phyloP scores from a whole-genome alignment of 2,113 vertebrate genomes.

The Chaetodon auriga region DNA sequence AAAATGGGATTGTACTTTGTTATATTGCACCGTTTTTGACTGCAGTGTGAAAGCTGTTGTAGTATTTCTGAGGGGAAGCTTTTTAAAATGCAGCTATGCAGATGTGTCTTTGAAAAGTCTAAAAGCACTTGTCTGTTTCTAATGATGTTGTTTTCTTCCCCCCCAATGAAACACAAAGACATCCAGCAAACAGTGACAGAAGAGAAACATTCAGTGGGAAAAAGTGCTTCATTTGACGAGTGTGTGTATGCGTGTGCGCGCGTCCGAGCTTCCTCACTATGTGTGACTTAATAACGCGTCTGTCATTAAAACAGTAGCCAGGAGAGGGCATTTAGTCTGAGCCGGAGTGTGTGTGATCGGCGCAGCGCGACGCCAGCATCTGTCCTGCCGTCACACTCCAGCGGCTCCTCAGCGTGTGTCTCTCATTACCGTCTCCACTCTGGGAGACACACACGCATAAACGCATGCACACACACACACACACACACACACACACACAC shows the following conservation, averaged over 20 bases:
- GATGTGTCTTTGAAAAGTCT: not conserved
- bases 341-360: conserved; percentile 63
- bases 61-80: not conserved
- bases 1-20: not conserved
- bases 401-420: conserved; percentile 44
- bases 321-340: conserved; percentile 68
- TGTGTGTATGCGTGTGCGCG: not conserved
- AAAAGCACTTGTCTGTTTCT: conserved; percentile 24
- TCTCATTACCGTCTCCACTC: conserved; percentile 63
- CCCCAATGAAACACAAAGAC: not conserved
- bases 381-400: conserved; percentile 72
- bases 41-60: not conserved
- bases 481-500: conserved; percentile 38
- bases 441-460: conserved; percentile 30
- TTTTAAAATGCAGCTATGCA: conserved; percentile 7
- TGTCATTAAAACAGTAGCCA: conserved; percentile 61
- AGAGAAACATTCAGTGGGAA: not conserved
- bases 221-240: not conserved
- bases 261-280: conserved; percentile 8
- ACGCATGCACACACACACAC: conserved; percentile 10
- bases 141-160: conserved; percentile 16
- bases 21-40: not conserved
- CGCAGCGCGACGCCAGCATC: conserved; percentile 62
- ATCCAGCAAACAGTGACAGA: conserved; percentile 8
- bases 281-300: conserved; percentile 57